phyloP scores from a whole-genome alignment of 2,888 invertebrate species.

The Scaptomyza flava region DNA sequence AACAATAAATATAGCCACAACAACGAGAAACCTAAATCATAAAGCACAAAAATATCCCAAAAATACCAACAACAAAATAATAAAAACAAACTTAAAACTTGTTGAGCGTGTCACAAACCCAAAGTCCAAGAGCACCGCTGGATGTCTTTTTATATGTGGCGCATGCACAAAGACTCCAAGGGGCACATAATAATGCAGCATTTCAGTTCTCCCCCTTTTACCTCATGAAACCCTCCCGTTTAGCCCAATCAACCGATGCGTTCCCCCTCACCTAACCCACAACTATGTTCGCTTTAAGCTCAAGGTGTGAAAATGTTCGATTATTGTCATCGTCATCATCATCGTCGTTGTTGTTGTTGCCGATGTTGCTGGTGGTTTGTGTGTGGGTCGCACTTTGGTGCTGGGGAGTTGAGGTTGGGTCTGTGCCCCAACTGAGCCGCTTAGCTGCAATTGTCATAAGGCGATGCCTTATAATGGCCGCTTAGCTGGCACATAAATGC shows the following conservation, averaged over 20 bases:
- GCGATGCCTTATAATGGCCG: constrained; percentile 67
- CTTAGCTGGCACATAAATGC: constrained; percentile 75
- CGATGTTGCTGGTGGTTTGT: constrained; percentile 26
- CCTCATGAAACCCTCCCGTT: constrained; percentile 12
- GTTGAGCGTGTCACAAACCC: constrained; percentile 53
- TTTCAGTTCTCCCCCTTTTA: constrained; percentile 29
- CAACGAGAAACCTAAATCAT: constrained; percentile 23
- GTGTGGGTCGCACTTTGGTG: constrained; percentile 36
- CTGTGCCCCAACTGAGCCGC: constrained; percentile 50
- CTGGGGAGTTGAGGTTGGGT: constrained; percentile 1
- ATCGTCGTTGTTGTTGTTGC: constrained; percentile 22
- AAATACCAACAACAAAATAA: not conserved
- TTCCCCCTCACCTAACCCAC: constrained; percentile 15
- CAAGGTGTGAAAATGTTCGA: constrained; percentile 82
- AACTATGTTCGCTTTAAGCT: constrained; percentile 72
- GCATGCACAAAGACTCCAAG: constrained; percentile 49
- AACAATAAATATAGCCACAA: constrained; percentile 27
- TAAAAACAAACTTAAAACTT: constrained; percentile 50
- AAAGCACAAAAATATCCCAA: constrained; percentile 22
- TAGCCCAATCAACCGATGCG: constrained; percentile 23
- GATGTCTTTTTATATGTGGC: constrained; percentile 59
- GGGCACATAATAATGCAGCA: constrained; percentile 60
- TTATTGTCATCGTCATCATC: constrained; percentile 74
- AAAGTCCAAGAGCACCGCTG: constrained; percentile 49
- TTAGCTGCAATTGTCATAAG: constrained; percentile 75